phyloP scores from a whole-genome alignment of 2,113 vertebrate genomes.

The Chaetops frenatus region DNA sequence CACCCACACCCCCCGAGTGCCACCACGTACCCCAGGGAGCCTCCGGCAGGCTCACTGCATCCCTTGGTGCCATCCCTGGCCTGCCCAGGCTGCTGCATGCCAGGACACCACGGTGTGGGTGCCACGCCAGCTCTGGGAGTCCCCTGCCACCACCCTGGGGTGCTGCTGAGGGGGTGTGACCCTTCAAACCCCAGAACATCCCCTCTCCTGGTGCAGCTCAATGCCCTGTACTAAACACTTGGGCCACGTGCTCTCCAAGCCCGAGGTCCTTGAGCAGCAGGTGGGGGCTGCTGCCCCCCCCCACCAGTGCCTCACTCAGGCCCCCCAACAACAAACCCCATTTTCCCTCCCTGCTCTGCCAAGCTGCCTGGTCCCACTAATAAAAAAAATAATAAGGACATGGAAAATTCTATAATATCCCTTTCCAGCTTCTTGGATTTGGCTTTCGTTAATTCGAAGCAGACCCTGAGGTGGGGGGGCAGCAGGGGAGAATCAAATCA shows the following conservation, averaged over 20 bases:
- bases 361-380: not conserved
- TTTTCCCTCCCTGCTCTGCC: not conserved
- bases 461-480: not conserved
- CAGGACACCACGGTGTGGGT: fast-evolving
- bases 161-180: not conserved
- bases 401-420: constrained; percentile 56
- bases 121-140: fast-evolving
- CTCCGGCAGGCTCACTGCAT: not conserved
- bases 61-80: fast-evolving
- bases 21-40: not conserved
- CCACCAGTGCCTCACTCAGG: not conserved
- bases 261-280: not conserved
- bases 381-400: constrained; percentile 56
- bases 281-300: not conserved
- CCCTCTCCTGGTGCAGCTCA: not conserved
- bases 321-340: not conserved
- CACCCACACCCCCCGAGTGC: not conserved
- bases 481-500: not conserved
- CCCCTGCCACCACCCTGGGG: not conserved
- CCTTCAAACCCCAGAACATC: not conserved
- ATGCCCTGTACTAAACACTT: not conserved
- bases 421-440: constrained; percentile 44
- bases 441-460: constrained; percentile 46
- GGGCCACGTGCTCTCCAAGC: not conserved
- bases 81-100: not conserved